Percentiles rank a stretch among this genome's conserved stretches.
Evolutionary conservation across 2,113 vertebrate species (phyloP).

Genomic region (Petroica traversi): DNA sequence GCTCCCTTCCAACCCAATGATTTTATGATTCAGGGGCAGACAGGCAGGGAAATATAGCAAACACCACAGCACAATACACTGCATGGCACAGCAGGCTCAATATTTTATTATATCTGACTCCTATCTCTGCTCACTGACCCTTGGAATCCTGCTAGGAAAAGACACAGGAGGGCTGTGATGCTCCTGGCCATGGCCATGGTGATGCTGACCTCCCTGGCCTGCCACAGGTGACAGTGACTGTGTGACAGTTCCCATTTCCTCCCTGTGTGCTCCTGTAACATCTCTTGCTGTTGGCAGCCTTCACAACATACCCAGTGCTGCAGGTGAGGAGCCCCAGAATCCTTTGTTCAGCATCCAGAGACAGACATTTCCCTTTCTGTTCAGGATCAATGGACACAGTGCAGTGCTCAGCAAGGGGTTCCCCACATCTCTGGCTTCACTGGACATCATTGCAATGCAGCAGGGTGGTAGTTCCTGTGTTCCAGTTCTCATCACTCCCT

Average conservation of each 20-base stretch:
- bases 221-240: neutral
- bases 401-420: neutral
- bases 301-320: neutral
- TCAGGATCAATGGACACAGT: neutral
- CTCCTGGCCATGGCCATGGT: neutral
- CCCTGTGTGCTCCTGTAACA: neutral
- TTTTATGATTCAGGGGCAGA: neutral
- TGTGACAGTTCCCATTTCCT: neutral
- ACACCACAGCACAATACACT: neutral
- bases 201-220: neutral
- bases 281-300: accelerated
- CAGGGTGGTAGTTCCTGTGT: neutral
- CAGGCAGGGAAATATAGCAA: neutral
- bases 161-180: neutral
- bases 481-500: neutral
- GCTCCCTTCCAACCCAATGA: neutral
- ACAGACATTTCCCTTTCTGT: neutral
- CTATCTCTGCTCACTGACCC: neutral
- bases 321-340: neutral
- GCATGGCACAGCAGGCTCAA: neutral
- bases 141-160: neutral
- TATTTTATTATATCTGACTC: neutral
- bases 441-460: neutral
- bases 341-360: neutral
- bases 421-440: neutral